Percentiles rank a stretch among this genome's conserved stretches.
These are phyloP conservation scores for Myripristis jacobus DNA, from an alignment of 2,797 vertebrate species.

Conservation along the genomic window DNA sequence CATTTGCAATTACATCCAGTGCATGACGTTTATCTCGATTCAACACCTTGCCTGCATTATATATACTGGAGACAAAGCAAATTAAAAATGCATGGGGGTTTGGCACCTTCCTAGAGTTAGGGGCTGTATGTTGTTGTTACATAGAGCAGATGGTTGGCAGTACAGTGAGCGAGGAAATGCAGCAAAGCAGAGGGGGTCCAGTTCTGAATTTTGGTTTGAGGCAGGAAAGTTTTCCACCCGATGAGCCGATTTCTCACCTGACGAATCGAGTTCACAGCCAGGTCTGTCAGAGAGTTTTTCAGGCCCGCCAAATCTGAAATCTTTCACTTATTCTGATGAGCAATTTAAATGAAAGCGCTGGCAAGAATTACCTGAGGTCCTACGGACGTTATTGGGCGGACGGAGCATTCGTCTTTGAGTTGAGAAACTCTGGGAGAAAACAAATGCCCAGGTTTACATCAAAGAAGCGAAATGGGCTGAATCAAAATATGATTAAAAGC, in stretches of 20 bases:
- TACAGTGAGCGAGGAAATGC: conserved; percentile 13
- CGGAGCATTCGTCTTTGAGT: conserved; percentile 39
- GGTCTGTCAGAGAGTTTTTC: conserved; percentile 12
- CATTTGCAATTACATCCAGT: conserved; percentile 65
- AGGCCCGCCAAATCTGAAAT: neutral
- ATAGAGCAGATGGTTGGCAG: conserved; percentile 24
- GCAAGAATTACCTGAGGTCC: conserved; percentile 35
- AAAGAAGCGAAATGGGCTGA: conserved; percentile 49
- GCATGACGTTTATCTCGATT: conserved; percentile 62
- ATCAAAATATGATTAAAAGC: conserved; percentile 72
- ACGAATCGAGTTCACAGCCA: conserved; percentile 24
- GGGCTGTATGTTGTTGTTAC: conserved; percentile 18
- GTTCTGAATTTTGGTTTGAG: neutral
- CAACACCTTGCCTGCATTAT: conserved; percentile 57
- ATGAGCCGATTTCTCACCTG: conserved; percentile 41
- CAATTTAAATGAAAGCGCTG: conserved; percentile 19
- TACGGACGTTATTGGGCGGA: conserved; percentile 18
- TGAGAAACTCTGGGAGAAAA: conserved; percentile 53
- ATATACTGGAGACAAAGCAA: conserved; percentile 63
- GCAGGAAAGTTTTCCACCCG: neutral
- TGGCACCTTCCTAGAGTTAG: conserved; percentile 42
- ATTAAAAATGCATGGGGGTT: conserved; percentile 67
- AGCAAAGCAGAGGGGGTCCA: neutral
- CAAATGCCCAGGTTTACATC: conserved; percentile 43
- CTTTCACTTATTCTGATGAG: neutral